Evolutionary conservation across 2,888 invertebrate species (phyloP), one percentile per base, ranked within the genome.

Genomic region (Nebria salina): DNA sequence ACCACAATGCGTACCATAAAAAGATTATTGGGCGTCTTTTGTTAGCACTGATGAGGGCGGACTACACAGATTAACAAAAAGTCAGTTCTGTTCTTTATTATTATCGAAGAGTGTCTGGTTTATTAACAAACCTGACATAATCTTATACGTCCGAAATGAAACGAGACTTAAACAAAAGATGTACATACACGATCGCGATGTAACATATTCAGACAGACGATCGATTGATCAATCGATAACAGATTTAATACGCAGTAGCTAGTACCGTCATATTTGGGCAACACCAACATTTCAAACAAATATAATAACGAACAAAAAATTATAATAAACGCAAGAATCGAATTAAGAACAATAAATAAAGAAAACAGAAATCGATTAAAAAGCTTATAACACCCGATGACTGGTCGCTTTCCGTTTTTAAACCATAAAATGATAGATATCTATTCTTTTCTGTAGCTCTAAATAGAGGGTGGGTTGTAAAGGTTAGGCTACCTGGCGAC

Each of bases 11-110:
- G 85, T 84, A 85, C 85, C 84, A 86, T 86, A 86, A 86, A 86
- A 86, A 86, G 85, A 85, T 86, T 86, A 86, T 86, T 86, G 85
- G 85, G 84, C 83, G 85, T 86, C 84, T 82, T 86, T 87, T 86
- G 86, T 87, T 86, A 85, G 82, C 84, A 83, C 84, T 86, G 87
- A 86, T 86, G 87, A 86, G 86, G 86, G 87, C 86, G 87, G 85
- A 85, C 85, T 84, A 84, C 65, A 83, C 83, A 85, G 85, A 86
- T 86, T 86, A 86, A 86, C 85, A 85, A 86, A 84, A 85, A 85
- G 84, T 83, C 84, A 83, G 82, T 82, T 84, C 83, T 84, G 84
- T 85, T 84, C 83, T 85, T 85, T 85, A 84, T 86, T 85, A 85
- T 86, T 86, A 86, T 85, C 84, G 82, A 84, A 70, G 43, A 43